A percentile compares a stretch with the other conserved stretches of the same genome.
These are phyloP conservation scores for Panzeria rudis DNA, from an alignment of 2,888 invertebrate species.

Conservation along the genomic window DNA sequence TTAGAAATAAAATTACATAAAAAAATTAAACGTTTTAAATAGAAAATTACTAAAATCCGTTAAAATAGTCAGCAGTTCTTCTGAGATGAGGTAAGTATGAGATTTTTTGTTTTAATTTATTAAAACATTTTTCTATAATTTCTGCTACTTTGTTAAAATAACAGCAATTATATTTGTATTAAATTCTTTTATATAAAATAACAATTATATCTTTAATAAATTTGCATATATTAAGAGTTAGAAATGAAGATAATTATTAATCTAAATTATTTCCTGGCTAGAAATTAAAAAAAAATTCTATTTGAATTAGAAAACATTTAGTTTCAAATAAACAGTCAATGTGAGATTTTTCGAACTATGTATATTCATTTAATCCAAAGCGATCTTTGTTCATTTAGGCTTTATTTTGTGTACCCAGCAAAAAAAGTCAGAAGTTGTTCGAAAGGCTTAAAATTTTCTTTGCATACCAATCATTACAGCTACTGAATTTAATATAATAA, in stretches of 20 bases:
- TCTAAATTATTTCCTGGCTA: neutral
- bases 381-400: too few relatives aligned
- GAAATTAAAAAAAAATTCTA: neutral
- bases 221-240: conserved; percentile 1
- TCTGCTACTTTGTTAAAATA: neutral
- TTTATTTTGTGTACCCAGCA: too few relatives aligned
- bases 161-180: conserved; percentile 5
- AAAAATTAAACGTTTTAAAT: conserved; percentile 15
- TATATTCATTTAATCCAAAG: too few relatives aligned
- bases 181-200: neutral
- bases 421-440: too few relatives aligned
- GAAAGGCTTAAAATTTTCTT: too few relatives aligned
- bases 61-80: conserved; percentile 5
- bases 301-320: neutral
- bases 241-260: neutral
- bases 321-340: neutral
- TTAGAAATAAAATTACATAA: neutral
- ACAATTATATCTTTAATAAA: neutral
- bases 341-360: too few relatives aligned
- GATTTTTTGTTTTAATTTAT: neutral
- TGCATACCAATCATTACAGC: too few relatives aligned
- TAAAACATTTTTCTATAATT: neutral
- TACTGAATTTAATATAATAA: too few relatives aligned
- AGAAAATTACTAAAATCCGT: conserved; percentile 41
- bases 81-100: conserved; percentile 41